Conservation (phyloP, 2,888 invertebrate genomes). For the Agapostemon virescens region DNA sequence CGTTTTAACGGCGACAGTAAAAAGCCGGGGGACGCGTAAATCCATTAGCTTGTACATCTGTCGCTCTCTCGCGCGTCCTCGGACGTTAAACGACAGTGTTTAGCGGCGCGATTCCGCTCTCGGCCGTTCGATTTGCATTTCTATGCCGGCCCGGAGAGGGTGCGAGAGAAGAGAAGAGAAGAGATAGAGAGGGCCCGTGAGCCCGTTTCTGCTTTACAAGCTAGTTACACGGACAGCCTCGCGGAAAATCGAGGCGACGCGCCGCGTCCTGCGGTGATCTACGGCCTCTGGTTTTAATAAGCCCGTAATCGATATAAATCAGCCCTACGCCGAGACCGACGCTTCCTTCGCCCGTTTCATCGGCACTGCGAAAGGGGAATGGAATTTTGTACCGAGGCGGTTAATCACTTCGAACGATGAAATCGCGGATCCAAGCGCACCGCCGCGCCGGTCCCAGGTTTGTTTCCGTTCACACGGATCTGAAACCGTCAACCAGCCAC, state of each 20-base stretch:
- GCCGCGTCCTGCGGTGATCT: constrained; percentile 3
- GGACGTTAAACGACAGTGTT: constrained; percentile 5
- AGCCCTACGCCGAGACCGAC: background rate
- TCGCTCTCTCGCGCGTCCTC: constrained; percentile 16
- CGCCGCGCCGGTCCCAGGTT: constrained; percentile 23
- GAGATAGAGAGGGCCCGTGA: too few relatives aligned
- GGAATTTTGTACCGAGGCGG: constrained; percentile 23
- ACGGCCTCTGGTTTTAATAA: constrained; percentile 11
- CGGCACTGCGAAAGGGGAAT: constrained; percentile 9
- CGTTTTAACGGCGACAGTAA: constrained; percentile 11
- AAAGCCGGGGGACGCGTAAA: constrained; percentile 33
- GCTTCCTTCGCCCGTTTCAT: background rate
- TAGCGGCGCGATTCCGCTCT: background rate
- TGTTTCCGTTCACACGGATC: constrained; percentile 58
- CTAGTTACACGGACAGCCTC: constrained; percentile 4
- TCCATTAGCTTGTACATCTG: constrained; percentile 44
- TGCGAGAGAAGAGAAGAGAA: background rate
- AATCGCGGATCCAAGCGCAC: constrained; percentile 34
- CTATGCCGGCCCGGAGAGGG: background rate
- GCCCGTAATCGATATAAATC: constrained; percentile 8
- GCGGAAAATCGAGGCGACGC: constrained; percentile 12
- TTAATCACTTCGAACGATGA: constrained; percentile 54
- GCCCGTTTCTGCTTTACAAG: constrained; percentile 12
- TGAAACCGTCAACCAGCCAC: constrained; percentile 46
- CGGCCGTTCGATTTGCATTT: constrained; percentile 16